Percentiles rank a stretch among this genome's conserved stretches.
These are phyloP conservation scores for Temnothorax nylanderi DNA, from an alignment of 1,140 invertebrate species.

Conservation along the genomic window DNA sequence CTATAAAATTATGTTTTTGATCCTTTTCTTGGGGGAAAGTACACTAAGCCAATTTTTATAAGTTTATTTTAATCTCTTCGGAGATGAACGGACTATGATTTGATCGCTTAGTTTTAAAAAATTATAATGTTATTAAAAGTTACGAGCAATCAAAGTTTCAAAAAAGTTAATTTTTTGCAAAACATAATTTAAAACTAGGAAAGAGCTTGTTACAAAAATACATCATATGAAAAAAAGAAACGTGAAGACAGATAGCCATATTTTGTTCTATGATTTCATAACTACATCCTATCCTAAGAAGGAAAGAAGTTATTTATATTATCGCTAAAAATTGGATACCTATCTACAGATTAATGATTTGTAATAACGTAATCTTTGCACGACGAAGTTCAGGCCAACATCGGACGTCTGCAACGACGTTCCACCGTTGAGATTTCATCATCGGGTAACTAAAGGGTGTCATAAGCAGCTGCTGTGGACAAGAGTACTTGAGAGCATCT, in stretches of 20 bases:
- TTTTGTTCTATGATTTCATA: not conserved
- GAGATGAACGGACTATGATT: not conserved
- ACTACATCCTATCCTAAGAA: not conserved
- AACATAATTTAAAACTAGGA: too few species aligned
- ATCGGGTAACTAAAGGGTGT: constrained; percentile 44
- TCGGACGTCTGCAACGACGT: constrained; percentile 43
- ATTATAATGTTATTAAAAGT: not conserved
- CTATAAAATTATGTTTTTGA: not conserved
- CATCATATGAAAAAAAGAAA: not conserved
- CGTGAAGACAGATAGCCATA: not conserved
- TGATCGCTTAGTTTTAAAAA: not conserved
- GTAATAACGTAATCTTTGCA: constrained; percentile 29
- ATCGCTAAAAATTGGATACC: not conserved
- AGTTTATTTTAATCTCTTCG: not conserved
- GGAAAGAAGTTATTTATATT: not conserved
- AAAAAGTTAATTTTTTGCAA: too few species aligned
- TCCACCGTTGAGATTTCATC: constrained; percentile 53
- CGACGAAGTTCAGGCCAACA: constrained; percentile 20
- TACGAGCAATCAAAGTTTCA: not conserved
- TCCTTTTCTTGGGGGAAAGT: not conserved
- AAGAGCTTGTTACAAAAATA: too few species aligned
- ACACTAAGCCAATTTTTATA: not conserved
- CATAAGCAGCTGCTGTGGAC: constrained; percentile 59
- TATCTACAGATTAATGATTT: not conserved
- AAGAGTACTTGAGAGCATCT: constrained; percentile 58